phyloP scores from a whole-genome alignment of 64 coral and sea anemone genomes.

The Montipora cactus region DNA sequence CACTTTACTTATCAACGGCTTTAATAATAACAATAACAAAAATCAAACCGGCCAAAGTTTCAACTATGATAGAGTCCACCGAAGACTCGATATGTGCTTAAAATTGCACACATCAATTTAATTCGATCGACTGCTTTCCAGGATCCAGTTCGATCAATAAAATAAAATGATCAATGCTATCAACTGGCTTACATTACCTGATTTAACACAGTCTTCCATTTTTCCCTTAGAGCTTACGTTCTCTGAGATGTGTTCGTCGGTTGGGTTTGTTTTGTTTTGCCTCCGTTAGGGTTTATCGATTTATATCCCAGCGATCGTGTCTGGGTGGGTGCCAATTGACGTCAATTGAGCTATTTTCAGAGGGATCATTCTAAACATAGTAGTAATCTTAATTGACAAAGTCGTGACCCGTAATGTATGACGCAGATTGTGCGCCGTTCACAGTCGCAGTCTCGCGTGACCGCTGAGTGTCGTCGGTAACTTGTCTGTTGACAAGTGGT shows the following conservation, averaged over 20 bases:
- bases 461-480: slow-evolving; percentile 2
- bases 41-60: too few relatives aligned
- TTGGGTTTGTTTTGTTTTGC: slow-evolving; percentile 33
- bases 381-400: background rate
- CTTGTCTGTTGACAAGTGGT: slow-evolving; percentile 20
- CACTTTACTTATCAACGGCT: background rate
- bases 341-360: slow-evolving; percentile 42
- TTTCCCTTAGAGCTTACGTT: background rate
- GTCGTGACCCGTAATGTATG: background rate
- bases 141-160: background rate
- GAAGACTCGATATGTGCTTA: background rate
- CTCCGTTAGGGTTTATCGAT: background rate
- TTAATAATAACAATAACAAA: background rate
- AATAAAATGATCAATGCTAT: background rate
- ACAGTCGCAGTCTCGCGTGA: slow-evolving; percentile 26
- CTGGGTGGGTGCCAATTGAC: slow-evolving; percentile 15
- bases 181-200: background rate
- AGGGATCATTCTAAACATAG: slow-evolving; percentile 36
- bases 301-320: slow-evolving; percentile 14
- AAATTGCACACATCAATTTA: too few relatives aligned
- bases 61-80: too few relatives aligned
- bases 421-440: background rate
- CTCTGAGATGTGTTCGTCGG: background rate
- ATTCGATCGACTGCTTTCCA: background rate
- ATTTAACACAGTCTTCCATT: slow-evolving; percentile 12